Evolutionary conservation across 2,797 vertebrate genomes (phyloP), one percentile per base, ranked within the genome.

Genomic region (Tympanoctomys barrerae): DNA sequence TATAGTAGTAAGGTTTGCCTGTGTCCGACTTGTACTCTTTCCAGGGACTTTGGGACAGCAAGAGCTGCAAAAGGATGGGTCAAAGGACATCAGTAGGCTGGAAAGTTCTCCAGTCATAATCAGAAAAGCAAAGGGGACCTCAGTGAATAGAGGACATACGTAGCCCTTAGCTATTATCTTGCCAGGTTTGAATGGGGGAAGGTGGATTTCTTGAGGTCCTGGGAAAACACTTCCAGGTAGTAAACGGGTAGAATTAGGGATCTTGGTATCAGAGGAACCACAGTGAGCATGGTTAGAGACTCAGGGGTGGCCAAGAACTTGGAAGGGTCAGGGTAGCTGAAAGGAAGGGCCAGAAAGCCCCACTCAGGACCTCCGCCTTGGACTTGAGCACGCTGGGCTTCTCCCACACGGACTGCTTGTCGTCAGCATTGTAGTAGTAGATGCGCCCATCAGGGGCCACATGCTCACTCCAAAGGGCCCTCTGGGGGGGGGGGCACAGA

Each of bases 381-480:
- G 98, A 98, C 96, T 98, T 98, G 88, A 98, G 97, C 57, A 97
- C 97, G 91, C 98, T 98, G 96, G 98, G 98, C 95, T 98, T 98
- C 97, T 98, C 98, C 98, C 98, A 98, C 87, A 98, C 98, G 49
- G 98, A 98, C 64, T 98, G 98, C 95, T 98, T 98, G 94, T 98
- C 98, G 11, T 98, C 98, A 61, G 97, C 96, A 89, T 98, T 98
- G 97, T 98, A 98, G 97, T 98, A 98, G 97, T 98, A 98, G 89
- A 98, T 83, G 13, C 98, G 98, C 49, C 98, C 98, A 39, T 98
- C 98, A 26, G 98, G 98, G 85, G 98, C 98, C 95, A 98, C 98
- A 81, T 98, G 98, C 71, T 98, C 98, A 84, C 98, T 98, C 98
- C 98, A 98, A 5, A 98, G 95, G 59, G 98, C 97, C 92, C 98